A percentile compares a stretch with the other conserved stretches of the same genome.
Evolutionary conservation across 2,888 invertebrate genomes (phyloP).

Genomic region (Pachydiplax longipennis): DNA sequence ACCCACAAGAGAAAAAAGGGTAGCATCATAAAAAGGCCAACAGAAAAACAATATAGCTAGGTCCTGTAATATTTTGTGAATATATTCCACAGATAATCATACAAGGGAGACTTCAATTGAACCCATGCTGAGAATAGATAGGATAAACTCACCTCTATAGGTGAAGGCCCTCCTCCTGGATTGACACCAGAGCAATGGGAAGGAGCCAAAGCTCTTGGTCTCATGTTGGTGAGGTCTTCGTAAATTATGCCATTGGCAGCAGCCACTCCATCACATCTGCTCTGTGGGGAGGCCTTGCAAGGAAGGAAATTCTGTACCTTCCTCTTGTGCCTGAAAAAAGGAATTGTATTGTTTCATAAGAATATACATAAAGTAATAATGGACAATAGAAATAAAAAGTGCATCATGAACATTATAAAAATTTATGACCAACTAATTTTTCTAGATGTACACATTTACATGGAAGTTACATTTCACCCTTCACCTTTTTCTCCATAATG

Average conservation of each 20-base stretch:
- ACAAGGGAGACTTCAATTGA: background rate
- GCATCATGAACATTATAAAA: too few species aligned
- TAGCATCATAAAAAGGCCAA: slow-evolving; percentile 27
- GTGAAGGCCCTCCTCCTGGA: slow-evolving; percentile 54
- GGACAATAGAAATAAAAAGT: too few species aligned
- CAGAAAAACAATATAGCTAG: background rate
- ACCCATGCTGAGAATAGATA: background rate
- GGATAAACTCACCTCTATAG: slow-evolving; percentile 60
- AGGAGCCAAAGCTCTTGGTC: slow-evolving; percentile 56
- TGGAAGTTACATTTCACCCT: too few species aligned
- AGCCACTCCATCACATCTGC: slow-evolving; percentile 59
- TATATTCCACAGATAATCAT: too few species aligned
- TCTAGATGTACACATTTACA: too few species aligned
- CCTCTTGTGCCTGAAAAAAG: slow-evolving; percentile 86
- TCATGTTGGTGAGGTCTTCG: slow-evolving; percentile 79
- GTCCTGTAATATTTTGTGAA: too few species aligned
- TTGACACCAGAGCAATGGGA: slow-evolving; percentile 13
- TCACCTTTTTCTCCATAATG: too few species aligned
- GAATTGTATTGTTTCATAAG: too few species aligned
- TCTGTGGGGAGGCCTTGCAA: slow-evolving; percentile 76
- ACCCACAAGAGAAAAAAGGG: slow-evolving; percentile 47
- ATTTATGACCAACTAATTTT: too few species aligned
- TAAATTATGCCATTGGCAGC: slow-evolving; percentile 71
- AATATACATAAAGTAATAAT: too few species aligned
- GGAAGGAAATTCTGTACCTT: slow-evolving; percentile 86